These are phyloP conservation scores for Diogma glabrata DNA, from an alignment of 2,888 invertebrate species.

Conservation along the genomic window DNA sequence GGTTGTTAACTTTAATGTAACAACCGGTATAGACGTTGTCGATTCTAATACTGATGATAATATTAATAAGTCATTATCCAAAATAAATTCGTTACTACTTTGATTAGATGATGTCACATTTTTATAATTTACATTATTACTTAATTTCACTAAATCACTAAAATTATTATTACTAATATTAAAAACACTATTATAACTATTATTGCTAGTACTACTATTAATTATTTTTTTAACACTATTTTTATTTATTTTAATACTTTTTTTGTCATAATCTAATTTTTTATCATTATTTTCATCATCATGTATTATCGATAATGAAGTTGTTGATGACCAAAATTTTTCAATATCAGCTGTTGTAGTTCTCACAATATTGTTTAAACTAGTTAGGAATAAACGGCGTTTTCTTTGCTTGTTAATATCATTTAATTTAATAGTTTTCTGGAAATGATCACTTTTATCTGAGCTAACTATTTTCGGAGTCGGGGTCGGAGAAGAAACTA, in stretches of 20 bases:
- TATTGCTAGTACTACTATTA: constrained; percentile 20
- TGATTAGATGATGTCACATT: constrained; percentile 14
- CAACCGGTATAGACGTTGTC: constrained; percentile 14
- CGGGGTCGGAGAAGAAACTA: too few relatives aligned
- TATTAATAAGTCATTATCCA: constrained; percentile 23
- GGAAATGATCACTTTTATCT: too few relatives aligned
- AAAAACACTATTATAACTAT: constrained; percentile 12
- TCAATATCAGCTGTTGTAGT: constrained; percentile 6
- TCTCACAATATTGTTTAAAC: neutral
- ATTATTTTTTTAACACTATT: constrained; percentile 12
- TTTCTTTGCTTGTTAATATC: neutral
- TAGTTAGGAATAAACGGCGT: neutral
- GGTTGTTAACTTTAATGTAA: constrained; percentile 16
- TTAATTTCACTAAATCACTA: constrained; percentile 16
- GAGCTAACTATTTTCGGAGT: too few relatives aligned
- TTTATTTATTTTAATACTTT: constrained; percentile 9
- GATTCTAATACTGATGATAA: constrained; percentile 9
- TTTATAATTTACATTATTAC: constrained; percentile 17
- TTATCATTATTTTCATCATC: constrained; percentile 11
- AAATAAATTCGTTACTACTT: constrained; percentile 5
- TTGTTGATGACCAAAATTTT: constrained; percentile 4
- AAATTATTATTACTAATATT: constrained; percentile 12
- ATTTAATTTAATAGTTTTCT: neutral
- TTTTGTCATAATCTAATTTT: neutral
- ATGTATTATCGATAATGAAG: neutral